Evolutionary conservation across 2,797 vertebrate genomes (phyloP).

Genomic region (Catostomus latipinnis): DNA sequence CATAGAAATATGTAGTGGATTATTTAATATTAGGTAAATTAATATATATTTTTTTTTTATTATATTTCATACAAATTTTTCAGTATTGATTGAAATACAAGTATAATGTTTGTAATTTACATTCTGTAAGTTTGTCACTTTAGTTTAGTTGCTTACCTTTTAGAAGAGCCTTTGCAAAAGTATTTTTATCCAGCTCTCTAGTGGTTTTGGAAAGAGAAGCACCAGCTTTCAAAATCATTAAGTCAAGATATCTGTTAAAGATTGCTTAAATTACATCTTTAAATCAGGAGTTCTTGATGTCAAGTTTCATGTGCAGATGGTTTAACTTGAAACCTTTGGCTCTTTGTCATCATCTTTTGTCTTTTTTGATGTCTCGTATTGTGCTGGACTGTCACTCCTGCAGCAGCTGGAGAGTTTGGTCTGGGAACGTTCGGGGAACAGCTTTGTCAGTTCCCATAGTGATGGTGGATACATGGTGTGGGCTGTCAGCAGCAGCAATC

Average conservation of each 20-base stretch:
- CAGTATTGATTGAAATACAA: too few relatives aligned
- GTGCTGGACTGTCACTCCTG: conserved; percentile 19
- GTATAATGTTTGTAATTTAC: too few relatives aligned
- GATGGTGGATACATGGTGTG: conserved; percentile 93
- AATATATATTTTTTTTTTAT: too few relatives aligned
- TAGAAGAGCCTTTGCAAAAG: too few relatives aligned
- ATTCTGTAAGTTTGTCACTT: too few relatives aligned
- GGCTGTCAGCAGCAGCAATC: conserved; percentile 71
- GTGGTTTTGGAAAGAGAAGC: too few relatives aligned
- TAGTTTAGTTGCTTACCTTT: too few relatives aligned
- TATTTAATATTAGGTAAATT: too few relatives aligned
- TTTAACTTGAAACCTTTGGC: conserved; percentile 14
- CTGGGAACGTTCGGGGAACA: conserved; percentile 87
- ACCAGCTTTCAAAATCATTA: too few relatives aligned
- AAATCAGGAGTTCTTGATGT: conserved; percentile 2
- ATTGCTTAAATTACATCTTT: conserved; percentile 4
- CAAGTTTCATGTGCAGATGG: conserved; percentile 8
- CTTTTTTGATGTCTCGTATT: conserved; percentile 9
- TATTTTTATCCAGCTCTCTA: too few relatives aligned
- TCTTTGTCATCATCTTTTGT: background rate
- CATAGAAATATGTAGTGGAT: too few relatives aligned
- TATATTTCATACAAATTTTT: too few relatives aligned
- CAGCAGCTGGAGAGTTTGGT: conserved; percentile 95
- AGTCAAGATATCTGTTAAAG: background rate
- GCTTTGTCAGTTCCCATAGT: conserved; percentile 92